These are phyloP conservation scores for Metopolophium dirhodum DNA, from an alignment of 1,140 invertebrate species.

Conservation along the genomic window DNA sequence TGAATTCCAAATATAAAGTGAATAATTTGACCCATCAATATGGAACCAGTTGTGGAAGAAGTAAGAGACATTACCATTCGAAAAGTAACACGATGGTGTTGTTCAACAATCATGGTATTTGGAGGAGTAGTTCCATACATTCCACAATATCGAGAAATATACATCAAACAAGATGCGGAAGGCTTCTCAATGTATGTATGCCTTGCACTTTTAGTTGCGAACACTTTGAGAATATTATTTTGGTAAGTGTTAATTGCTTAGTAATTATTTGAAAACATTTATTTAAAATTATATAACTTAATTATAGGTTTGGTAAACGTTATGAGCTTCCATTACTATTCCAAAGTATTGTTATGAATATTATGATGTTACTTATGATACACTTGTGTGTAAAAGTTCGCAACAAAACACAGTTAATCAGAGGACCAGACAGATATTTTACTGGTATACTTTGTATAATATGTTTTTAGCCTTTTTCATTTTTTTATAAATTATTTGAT, in stretches of 20 bases:
- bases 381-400: conserved; percentile 89
- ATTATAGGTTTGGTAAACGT: conserved; percentile 93
- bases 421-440: conserved; percentile 79
- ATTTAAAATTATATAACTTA: not conserved
- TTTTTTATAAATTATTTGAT: not conserved
- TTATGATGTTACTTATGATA: conserved; percentile 95
- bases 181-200: conserved; percentile 98
- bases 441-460: conserved; percentile 71
- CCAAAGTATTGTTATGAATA: conserved; percentile 97
- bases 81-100: conserved; percentile 61
- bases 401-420: conserved; percentile 82
- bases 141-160: conserved; percentile 94
- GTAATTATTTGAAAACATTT: not conserved
- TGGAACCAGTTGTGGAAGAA: conserved; percentile 61
- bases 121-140: conserved; percentile 88
- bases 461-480: not conserved
- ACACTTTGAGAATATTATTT: conserved; percentile 95
- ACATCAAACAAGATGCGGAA: conserved; percentile 85
- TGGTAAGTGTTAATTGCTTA: conserved; percentile 75
- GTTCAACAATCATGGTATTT: conserved; percentile 77
- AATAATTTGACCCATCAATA: conserved; percentile 46
- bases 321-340: conserved; percentile 94
- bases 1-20: not conserved
- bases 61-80: conserved; percentile 60
- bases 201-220: conserved; percentile 90